Evolutionary conservation across 2,113 vertebrate species (phyloP), one percentile per base, ranked within the genome.

Genomic region (Chinchilla lanigera): DNA sequence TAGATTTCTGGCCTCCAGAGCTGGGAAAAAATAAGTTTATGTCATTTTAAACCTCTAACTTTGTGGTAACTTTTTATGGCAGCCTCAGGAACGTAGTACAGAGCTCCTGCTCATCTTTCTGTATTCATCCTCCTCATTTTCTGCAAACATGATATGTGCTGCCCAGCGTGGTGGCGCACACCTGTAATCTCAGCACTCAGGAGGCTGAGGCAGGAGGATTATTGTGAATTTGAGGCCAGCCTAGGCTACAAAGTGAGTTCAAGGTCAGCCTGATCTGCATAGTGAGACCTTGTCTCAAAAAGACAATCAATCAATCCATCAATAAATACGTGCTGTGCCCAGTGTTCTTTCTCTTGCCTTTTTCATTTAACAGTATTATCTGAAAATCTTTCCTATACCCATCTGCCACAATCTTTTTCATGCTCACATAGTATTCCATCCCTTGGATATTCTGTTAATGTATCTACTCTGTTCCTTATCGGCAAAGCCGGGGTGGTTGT

Each of bases 361-460:
- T 60, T 67, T 44, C 17, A 22, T 47, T 10, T 30, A 44, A 26
- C 52, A 41, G 16, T 11, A 17, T 47, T 38, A 61, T 54, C 52
- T 69, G 38, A 93, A 82, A 80, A 67, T 73, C 89, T 85, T 86
- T 91, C 67, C 63, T 54, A 50, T 5, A 35, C 28, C 61, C 9
- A 54, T 61, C 47, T 5, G 52, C 38, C 11, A 13, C 4, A 3
- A 7, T 67, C 56, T 56, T 85, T 33, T 63, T 24, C 5, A 50
- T 10, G 61, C 12, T 19, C 38, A 35, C 0, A 0, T 20, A 9
- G 9, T 38, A 44, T 65, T 77, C 44, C 38, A 2, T 8, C 2
- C 0, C 12, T 9, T 0, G 44, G 17, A 24, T 3, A 41, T 13
- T 26, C 38, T 0, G 13, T 30, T n/a, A 28, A 52, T 1, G 12